Base-by-base conservation (phyloP, 2,113 vertebrate genomes). In the Jaculus jaculus region DNA sequence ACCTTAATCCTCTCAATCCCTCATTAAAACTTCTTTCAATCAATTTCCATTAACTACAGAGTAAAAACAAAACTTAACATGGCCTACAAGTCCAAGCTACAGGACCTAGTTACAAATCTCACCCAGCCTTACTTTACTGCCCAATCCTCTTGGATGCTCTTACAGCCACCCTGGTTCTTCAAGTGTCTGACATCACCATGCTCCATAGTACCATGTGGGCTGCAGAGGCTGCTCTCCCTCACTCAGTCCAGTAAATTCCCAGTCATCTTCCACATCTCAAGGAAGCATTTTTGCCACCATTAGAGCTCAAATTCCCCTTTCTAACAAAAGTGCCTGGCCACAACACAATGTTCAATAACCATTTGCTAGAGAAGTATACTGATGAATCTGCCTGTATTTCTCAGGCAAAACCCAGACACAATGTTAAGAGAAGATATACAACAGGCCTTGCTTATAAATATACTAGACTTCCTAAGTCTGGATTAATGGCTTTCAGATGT, bases 341-440 rank as follows among this genome's bases (percentile, higher is more conserved):
- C 7, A 61, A 66, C 24, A 69, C 77, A 13, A 81, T 81, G 26
- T 71, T 91, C 74, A 75, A 54, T 69, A 87, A 77, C 28, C 47
- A 63, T 77, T 66, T 91, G 23, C 5, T 90, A n/a, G 91, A 87
- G n/a, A 61, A 58, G 21, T 58, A 5, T 26, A 85, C 10, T 58
- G 37, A 94, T 93, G 42, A 58, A 81, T 78, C 30, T 77, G 23
- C 32, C 73, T 30, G 78, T 7, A 58, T 71, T 82, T 47, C 21
- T 37, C 39, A 82, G 4, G 89, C 63, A 93, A 93, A 69, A 37
- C 89, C 60, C 68, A 92, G 30, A 91, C 42, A 90, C 24, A 28
- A 60, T 82, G 80, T 68, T 75, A 69, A 65, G 18, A 92, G 74
- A 75, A 85, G 34, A n/a, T 11, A 92, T 26, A 90, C 24, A 93